Evolutionary conservation across 2,888 invertebrate species (phyloP).

Genomic region (Bellardia pandia): DNA sequence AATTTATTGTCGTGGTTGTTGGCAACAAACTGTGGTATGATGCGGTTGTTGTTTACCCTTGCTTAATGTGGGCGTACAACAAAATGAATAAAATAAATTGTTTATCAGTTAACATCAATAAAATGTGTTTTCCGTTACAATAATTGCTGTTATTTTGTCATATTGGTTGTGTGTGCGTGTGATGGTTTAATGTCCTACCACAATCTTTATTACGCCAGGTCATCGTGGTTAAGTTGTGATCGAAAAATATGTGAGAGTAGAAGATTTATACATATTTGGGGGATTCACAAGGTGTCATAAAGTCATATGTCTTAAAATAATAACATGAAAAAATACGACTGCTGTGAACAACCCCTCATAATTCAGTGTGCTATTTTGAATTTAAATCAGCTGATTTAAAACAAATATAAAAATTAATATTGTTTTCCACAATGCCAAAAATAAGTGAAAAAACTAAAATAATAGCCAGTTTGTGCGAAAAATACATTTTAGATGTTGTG

Average conservation of each 20-base stretch:
- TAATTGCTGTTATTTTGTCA: constrained; percentile 9
- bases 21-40: constrained; percentile 20
- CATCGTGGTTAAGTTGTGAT: constrained; percentile 21
- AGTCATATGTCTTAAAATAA: no score
- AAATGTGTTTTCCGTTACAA: constrained; percentile 40
- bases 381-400: no score
- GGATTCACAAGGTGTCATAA: no score
- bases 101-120: constrained; percentile 49
- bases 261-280: neutral
- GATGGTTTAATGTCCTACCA: constrained; percentile 54
- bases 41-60: neutral
- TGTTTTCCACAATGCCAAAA: no score
- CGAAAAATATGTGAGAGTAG: neutral
- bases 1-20: constrained; percentile 37
- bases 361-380: no score
- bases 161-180: neutral
- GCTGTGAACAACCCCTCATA: no score
- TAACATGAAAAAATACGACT: no score
- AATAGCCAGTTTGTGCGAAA: no score
- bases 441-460: no score
- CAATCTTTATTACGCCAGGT: constrained; percentile 68
- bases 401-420: no score
- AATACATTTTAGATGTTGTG: no score
- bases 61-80: constrained; percentile 1
- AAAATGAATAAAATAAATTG: constrained; percentile 9